phyloP scores from a whole-genome alignment of 2,888 invertebrate species.

The Philaethria dido region DNA sequence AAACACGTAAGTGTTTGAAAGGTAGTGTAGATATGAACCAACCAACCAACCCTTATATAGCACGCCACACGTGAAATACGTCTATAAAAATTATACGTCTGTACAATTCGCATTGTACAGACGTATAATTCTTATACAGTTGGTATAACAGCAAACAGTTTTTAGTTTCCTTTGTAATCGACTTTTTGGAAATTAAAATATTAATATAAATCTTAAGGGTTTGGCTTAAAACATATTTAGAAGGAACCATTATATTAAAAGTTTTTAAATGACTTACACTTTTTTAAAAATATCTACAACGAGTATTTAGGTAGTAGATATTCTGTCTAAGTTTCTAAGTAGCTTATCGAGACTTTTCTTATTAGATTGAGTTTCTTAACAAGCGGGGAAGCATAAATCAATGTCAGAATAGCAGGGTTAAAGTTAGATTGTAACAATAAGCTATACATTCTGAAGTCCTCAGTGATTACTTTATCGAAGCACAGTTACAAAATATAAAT shows the following conservation, averaged over 20 bases:
- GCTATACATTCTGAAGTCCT: conserved; percentile 7
- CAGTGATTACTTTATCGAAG: not conserved
- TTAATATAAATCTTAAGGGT: too few species aligned
- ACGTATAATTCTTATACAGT: too few species aligned
- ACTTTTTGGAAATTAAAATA: too few species aligned
- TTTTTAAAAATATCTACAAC: not conserved
- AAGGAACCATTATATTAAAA: not conserved
- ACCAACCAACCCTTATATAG: too few species aligned
- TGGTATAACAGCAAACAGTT: too few species aligned
- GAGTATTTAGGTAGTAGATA: not conserved
- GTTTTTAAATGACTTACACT: not conserved
- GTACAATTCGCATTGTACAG: too few species aligned
- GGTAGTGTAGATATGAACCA: too few species aligned
- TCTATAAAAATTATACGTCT: too few species aligned
- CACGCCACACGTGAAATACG: too few species aligned
- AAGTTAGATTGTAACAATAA: conserved; percentile 18
- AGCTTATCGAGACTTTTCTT: conserved; percentile 20
- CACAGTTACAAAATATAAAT: not conserved
- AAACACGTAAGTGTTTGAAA: too few species aligned
- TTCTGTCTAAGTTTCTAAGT: conserved; percentile 14
- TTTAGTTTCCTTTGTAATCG: too few species aligned
- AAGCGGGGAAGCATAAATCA: conserved; percentile 11
- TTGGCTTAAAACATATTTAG: too few species aligned
- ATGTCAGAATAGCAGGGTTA: conserved; percentile 9
- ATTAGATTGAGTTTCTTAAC: conserved; percentile 15